Evolutionary conservation across 2,797 vertebrate species (phyloP).

Genomic region (Mergus octosetaceus): DNA sequence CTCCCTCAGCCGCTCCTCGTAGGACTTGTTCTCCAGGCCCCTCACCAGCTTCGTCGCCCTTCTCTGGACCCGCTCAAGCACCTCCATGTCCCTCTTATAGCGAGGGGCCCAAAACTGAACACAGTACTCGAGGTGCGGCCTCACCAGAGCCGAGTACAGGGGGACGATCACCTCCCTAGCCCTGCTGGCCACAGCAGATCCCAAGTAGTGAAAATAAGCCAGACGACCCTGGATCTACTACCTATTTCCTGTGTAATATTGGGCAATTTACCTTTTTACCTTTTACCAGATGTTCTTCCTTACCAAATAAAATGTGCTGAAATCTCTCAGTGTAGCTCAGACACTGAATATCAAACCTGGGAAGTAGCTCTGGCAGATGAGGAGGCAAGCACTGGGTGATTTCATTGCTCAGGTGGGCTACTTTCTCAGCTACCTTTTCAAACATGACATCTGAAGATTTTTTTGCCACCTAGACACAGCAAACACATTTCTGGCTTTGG

Average conservation of each 20-base stretch:
- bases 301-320: background rate
- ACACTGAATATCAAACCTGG: background rate
- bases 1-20: no score
- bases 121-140: no score
- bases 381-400: background rate
- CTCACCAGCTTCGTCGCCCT: no score
- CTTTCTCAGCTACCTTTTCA: background rate
- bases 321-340: background rate
- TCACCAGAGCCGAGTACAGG: no score
- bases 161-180: no score
- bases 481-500: background rate
- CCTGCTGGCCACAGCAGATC: no score
- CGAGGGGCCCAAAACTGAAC: no score
- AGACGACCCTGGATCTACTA: background rate
- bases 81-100: no score
- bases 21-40: no score
- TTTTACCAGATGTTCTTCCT: background rate
- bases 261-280: background rate
- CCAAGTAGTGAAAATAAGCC: background rate
- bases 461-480: background rate
- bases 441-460: accelerated
- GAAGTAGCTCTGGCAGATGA: accelerated
- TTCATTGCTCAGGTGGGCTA: accelerated
- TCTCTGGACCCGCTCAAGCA: no score
- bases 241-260: accelerated